Percentiles rank a stretch among this genome's conserved stretches.
These are phyloP conservation scores for Agapornis canus DNA, from an alignment of 2,797 vertebrate species.

Conservation along the genomic window DNA sequence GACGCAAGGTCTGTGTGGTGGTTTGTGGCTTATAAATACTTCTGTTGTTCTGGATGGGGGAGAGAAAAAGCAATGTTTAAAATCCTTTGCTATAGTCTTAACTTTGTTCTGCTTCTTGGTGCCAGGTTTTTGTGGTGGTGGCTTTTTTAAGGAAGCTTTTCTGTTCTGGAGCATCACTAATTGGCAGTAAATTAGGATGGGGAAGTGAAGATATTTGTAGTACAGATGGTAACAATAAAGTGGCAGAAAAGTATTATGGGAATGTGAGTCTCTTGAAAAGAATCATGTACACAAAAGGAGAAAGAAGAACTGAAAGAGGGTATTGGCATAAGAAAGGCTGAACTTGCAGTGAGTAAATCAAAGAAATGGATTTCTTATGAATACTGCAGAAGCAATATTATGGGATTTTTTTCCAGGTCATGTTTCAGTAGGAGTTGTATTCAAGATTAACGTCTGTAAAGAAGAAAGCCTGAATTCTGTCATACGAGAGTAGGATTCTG, in stretches of 20 bases:
- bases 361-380: background rate
- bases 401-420: rapidly evolving
- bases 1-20: background rate
- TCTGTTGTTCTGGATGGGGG: background rate
- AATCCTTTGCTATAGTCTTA: background rate
- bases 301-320: background rate
- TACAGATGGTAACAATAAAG: background rate
- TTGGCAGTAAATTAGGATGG: background rate
- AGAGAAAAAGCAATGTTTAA: background rate
- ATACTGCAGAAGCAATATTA: background rate
- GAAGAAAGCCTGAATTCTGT: background rate
- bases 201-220: background rate
- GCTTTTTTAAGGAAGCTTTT: background rate
- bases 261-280: background rate
- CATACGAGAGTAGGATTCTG: background rate
- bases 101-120: background rate
- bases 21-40: background rate
- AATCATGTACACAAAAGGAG: background rate
- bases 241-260: background rate
- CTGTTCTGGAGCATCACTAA: background rate
- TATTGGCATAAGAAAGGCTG: background rate
- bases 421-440: background rate
- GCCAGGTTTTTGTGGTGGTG: background rate
- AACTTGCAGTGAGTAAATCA: background rate
- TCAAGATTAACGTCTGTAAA: background rate